Evolutionary conservation across 2,888 invertebrate species (phyloP).

Genomic region (Zootermopsis nevadensis): DNA sequence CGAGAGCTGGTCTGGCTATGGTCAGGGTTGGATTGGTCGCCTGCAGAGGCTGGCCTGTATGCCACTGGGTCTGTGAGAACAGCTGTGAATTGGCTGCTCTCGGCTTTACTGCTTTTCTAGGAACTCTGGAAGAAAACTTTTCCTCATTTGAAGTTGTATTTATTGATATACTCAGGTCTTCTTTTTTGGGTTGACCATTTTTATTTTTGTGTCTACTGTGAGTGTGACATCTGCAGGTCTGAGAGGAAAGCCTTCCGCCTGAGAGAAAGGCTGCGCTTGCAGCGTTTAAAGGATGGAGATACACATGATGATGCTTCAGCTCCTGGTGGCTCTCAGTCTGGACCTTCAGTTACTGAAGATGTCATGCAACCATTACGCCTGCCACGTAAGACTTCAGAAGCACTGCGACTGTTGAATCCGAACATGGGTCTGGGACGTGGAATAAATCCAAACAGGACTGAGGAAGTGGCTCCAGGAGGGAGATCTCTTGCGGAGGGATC

Average conservation of each 20-base stretch:
- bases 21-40: too few relatives aligned
- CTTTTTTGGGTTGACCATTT: too few relatives aligned
- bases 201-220: too few relatives aligned
- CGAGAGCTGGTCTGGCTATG: too few relatives aligned
- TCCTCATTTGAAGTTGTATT: too few relatives aligned
- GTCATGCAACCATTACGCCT: neutral
- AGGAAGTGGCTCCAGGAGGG: neutral
- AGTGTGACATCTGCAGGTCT: neutral
- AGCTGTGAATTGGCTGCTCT: too few relatives aligned
- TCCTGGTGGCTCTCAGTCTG: neutral
- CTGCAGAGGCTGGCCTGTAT: too few relatives aligned
- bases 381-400: neutral
- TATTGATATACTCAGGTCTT: too few relatives aligned
- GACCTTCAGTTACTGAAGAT: neutral
- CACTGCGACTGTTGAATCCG: neutral
- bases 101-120: too few relatives aligned
- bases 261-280: slow-evolving; percentile 1
- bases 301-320: too few relatives aligned
- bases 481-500: neutral
- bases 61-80: too few relatives aligned
- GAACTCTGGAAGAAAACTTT: too few relatives aligned
- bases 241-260: neutral
- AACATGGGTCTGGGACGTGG: neutral
- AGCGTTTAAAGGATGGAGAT: neutral
- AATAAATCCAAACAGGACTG: neutral